Base-by-base conservation (phyloP, 2,113 vertebrate species). In the Stercorarius parasiticus region DNA sequence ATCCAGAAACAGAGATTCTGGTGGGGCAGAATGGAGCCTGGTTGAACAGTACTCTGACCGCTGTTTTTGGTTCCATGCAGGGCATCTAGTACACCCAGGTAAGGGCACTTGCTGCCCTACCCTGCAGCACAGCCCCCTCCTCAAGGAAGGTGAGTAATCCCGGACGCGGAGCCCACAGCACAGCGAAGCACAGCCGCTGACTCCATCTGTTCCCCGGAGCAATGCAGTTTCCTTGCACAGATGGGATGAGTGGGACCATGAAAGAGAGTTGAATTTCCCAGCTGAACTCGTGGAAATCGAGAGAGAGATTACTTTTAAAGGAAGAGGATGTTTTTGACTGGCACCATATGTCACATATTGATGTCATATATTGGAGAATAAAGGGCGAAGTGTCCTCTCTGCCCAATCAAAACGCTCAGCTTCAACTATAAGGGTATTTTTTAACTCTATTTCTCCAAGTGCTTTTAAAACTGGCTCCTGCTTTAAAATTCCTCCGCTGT, bases 131-230 rank as follows among this genome's bases (percentile, higher is more conserved):
- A 80, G 42, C 38, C 58, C 26, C 25, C 36, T 49, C 7, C 38
- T 86, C 47, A 45, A 52, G 42, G 32, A 96, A 74, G 0, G 2
- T 67, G 72, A 83, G 43, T 74, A 66, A 93, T 32, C 50, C 81
- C 53, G 45, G 79, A 72, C 6, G 25, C 12, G 38, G 27, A 84
- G 69, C 42, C 49, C 87, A 82, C 42, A 55, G 50, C 59, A 94
- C 29, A 93, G 84, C 64, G 84, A 70, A 89, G 58, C 23, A 69
- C 49, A 62, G 59, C 45, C 77, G 86, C 69, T 62, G 58, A 62
- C 45, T 94, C 90, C 91, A 92, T 92, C 89, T 96, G 93, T 72
- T 95, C 73, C 73, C 73, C 45, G 36, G 47, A 89, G 77, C 78
- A 89, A 32, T 27, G 52, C 11, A 40, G 56, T 42, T 93, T 82